phyloP scores from a whole-genome alignment of 2,888 invertebrate genomes.

The Drosophila histrio region DNA sequence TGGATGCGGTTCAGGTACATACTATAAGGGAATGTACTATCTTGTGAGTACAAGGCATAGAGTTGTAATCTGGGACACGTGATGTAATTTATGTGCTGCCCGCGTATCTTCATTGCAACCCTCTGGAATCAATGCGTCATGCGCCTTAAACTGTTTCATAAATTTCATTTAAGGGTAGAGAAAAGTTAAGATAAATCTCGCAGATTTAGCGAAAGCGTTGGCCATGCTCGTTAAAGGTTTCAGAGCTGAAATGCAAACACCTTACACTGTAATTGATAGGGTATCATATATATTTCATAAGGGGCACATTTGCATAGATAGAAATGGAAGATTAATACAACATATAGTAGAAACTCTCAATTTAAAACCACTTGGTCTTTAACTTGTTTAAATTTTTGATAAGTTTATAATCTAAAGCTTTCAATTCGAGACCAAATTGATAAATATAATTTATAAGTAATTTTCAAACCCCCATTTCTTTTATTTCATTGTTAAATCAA shows the following conservation, averaged over 20 bases:
- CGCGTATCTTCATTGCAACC: constrained; percentile 35
- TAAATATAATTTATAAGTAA: no score
- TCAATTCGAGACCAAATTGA: no score
- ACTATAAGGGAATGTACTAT: neutral
- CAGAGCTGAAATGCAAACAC: constrained; percentile 36
- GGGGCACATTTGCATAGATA: neutral
- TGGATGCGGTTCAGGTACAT: constrained; percentile 29
- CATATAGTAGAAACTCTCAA: no score
- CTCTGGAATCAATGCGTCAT: constrained; percentile 35
- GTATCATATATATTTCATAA: neutral
- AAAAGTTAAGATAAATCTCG: constrained; percentile 30
- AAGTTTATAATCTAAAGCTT: no score
- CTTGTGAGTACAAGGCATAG: constrained; percentile 30
- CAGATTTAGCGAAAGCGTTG: constrained; percentile 23
- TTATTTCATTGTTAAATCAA: no score
- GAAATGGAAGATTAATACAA: neutral
- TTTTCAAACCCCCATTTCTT: no score
- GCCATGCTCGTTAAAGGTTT: constrained; percentile 17
- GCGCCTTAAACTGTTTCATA: constrained; percentile 11
- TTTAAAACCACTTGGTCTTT: no score
- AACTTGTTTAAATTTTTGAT: no score
- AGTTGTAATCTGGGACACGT: constrained; percentile 70
- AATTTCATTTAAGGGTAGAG: constrained; percentile 45
- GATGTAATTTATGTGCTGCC: constrained; percentile 61
- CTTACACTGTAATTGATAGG: constrained; percentile 2